Evolutionary conservation across 2,888 invertebrate species (phyloP), one percentile per base, ranked within the genome.

Genomic region (Acronicta psi): DNA sequence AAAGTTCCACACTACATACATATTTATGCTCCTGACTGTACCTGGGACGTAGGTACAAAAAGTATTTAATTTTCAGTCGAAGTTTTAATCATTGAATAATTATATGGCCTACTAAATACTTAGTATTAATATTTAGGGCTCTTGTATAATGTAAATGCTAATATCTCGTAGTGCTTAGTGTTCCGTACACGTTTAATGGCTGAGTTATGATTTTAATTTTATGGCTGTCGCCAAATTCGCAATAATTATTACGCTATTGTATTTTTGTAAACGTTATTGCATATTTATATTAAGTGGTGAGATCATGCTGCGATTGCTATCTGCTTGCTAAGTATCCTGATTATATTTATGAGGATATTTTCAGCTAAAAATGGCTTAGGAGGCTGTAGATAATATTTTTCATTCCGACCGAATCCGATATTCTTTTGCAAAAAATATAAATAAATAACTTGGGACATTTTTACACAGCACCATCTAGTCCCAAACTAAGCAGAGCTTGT

Each of bases 261-360:
- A 43, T 70, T 66, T 65, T 65, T 11, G 13, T 29, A 10, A 43
- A 16, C 20, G 29, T 49, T 54, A 70, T 64, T 54, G 17, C 49
- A 45, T 41, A 50, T 10, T 18, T 20, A 1, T 50, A 29, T 45
- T n/a, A 31, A 20, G 25, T 29, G 42, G 36, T 52, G 43, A 37
- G 11, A 43, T 52, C 42, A 38, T 23, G 13, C 3, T 23, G 2
- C 6, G 34, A n/a, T n/a, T n/a, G n/a, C 2, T 34, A 34, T 34
- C 4, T 6, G 34, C n/a, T 7, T 34, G 34, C 7, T 34, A 34
- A 34, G 34, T 34, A n/a, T n/a, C n/a, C n/a, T n/a, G 13, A 34
- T 34, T 34, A 34, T n/a, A 3, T n/a, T 34, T n/a, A 34, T 34
- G n/a, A 13, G 34, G 6, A 34, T 34, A 34, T 2, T n/a, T n/a